Evolutionary conservation across 2,797 vertebrate genomes (phyloP).

Genomic region (Oreochromis mossambicus): DNA sequence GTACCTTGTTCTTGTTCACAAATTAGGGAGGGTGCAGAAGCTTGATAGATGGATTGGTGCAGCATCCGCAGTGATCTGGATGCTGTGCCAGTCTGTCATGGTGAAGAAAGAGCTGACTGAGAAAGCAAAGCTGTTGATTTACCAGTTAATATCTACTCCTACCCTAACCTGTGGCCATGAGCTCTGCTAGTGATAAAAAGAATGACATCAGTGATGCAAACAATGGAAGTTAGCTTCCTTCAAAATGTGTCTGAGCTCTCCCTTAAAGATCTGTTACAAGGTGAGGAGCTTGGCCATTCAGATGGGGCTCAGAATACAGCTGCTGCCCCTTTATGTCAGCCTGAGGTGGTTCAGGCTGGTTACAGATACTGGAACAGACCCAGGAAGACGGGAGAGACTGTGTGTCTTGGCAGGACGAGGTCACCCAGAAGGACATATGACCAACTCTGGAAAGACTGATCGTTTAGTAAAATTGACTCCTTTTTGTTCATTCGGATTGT

Average conservation of each 20-base stretch:
- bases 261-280: not conserved
- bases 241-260: not conserved
- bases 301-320: not conserved
- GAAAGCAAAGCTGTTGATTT: not conserved
- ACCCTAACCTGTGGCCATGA: not conserved
- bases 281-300: not conserved
- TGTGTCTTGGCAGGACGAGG: not conserved
- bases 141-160: not conserved
- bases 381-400: not conserved
- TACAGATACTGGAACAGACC: not conserved
- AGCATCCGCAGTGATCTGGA: not conserved
- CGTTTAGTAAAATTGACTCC: not conserved
- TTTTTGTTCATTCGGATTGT: too few relatives aligned
- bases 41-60: not conserved
- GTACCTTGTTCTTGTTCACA: not conserved
- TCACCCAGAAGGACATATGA: not conserved
- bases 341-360: not conserved
- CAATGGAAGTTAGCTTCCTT: not conserved
- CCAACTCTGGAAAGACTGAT: not conserved
- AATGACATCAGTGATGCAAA: not conserved
- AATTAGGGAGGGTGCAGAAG: not conserved
- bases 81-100: not conserved
- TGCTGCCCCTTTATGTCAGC: not conserved
- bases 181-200: not conserved
- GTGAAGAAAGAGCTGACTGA: not conserved